Evolutionary conservation across 2,888 invertebrate species (phyloP), one percentile per base, ranked within the genome.

Genomic region (Leucozona laternaria): DNA sequence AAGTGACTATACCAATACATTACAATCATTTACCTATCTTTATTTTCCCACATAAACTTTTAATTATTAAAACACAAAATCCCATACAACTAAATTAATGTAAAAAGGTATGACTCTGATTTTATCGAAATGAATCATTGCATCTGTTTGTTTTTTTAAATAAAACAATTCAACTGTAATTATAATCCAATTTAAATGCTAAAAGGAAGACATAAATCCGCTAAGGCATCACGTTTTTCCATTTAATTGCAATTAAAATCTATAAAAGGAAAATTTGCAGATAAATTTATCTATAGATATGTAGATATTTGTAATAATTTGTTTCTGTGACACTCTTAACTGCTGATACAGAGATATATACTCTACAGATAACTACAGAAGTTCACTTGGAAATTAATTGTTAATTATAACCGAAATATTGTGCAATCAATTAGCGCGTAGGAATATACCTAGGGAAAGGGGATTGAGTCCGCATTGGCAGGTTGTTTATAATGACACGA

Each of bases 231-330:
- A 68, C 40, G 60, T 53, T 60, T 40, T 70, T 70, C 60, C 31
- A 60, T 70, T 70, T 53, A 70, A 78, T 70, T 78, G 31, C 43
- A 37, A 78, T 78, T 62, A 25, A 78, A 70, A 70, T 62, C 60
- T 40, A 60, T 34, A 31, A 57, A 75, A 53, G 37, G n/a, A 62
- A 75, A 53, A 64, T 31, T 57, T 57, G 31, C 11, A 31, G 57
- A 57, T 57, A 34, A 34, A 57, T 57, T 57, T 17, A 31, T 55
- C 28, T 17, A 1, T n/a, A n/a, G n/a, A n/a, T 31, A 31, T 31
- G 5, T 31, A 31, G 57, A 57, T 57, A 57, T 34, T 57, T 31
- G 57, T 34, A 57, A 57, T 57, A 57, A 57, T 57, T 57, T 57
- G 57, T 57, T 11, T 57, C 17, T 34, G 57, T 57, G 57, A 57